phyloP scores from a whole-genome alignment of 2,888 invertebrate genomes.

The Mellilla xanthometata region DNA sequence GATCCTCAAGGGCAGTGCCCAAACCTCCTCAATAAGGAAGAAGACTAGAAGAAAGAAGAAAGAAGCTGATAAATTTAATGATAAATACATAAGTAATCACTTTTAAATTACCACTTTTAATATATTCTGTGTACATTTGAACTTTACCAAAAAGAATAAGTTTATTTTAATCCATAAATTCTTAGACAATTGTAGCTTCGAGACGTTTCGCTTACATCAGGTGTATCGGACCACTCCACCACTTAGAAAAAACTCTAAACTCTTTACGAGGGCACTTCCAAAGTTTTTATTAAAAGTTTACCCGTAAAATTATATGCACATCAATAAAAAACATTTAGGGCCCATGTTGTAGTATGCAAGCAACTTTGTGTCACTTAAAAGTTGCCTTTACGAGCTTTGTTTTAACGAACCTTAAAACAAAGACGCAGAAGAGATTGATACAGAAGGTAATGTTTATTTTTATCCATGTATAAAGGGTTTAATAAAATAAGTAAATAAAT shows the following conservation, averaged over 20 bases:
- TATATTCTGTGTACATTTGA: too few species aligned
- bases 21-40: too few species aligned
- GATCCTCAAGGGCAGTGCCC: too few species aligned
- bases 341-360: constrained; percentile 17
- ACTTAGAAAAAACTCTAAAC: constrained; percentile 17
- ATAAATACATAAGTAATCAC: too few species aligned
- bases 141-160: too few species aligned
- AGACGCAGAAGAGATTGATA: background rate
- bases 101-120: too few species aligned
- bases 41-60: too few species aligned
- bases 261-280: constrained; percentile 21
- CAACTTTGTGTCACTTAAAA: constrained; percentile 30
- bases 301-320: constrained; percentile 31
- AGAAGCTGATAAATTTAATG: too few species aligned
- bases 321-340: constrained; percentile 28
- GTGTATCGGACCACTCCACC: constrained; percentile 10
- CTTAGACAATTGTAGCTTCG: too few species aligned
- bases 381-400: constrained; percentile 27
- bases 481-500: too few species aligned
- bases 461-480: too few species aligned
- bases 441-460: constrained; percentile 2
- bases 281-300: constrained; percentile 33
- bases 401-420: constrained; percentile 28
- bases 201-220: constrained; percentile 4
- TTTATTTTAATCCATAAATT: too few species aligned